Conservation (phyloP, 1,140 invertebrate genomes). For the Calycopis cecrops region DNA sequence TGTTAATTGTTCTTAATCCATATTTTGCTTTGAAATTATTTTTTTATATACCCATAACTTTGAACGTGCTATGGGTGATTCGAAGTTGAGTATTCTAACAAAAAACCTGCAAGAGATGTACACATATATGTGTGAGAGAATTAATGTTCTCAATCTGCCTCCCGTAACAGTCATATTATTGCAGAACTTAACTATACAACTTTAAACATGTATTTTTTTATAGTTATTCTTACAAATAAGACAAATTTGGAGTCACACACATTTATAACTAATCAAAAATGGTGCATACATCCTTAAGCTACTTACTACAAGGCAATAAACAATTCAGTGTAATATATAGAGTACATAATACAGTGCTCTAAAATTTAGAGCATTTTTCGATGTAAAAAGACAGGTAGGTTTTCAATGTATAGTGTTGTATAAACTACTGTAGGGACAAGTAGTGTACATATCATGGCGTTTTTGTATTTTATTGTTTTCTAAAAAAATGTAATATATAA, state of each 20-base stretch:
- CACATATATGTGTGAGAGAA: too few species aligned
- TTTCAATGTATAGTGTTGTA: slow-evolving; percentile 44
- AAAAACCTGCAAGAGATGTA: too few species aligned
- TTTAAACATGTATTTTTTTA: too few species aligned
- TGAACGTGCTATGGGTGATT: too few species aligned
- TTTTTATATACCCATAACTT: too few species aligned
- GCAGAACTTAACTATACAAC: too few species aligned
- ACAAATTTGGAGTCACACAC: not conserved
- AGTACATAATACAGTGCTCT: slow-evolving; percentile 40
- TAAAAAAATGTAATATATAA: not conserved
- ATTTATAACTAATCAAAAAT: not conserved
- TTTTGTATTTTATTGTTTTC: slow-evolving; percentile 30
- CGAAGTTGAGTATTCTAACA: too few species aligned
- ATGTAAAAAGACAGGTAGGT: slow-evolving; percentile 56
- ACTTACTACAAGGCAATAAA: slow-evolving; percentile 41
- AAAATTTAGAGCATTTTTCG: slow-evolving; percentile 59
- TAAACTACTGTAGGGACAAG: slow-evolving; percentile 38
- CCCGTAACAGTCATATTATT: too few species aligned
- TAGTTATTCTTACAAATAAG: too few species aligned
- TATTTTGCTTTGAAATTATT: too few species aligned
- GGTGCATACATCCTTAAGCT: slow-evolving; percentile 11
- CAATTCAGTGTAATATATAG: slow-evolving; percentile 32
- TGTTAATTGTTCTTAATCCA: too few species aligned
- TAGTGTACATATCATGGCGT: slow-evolving; percentile 64
- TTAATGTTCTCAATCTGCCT: too few species aligned